Percentiles rank a stretch among this genome's conserved stretches.
These are phyloP conservation scores for Aricia artaxerxes DNA, from an alignment of 2,888 invertebrate genomes.

Conservation along the genomic window DNA sequence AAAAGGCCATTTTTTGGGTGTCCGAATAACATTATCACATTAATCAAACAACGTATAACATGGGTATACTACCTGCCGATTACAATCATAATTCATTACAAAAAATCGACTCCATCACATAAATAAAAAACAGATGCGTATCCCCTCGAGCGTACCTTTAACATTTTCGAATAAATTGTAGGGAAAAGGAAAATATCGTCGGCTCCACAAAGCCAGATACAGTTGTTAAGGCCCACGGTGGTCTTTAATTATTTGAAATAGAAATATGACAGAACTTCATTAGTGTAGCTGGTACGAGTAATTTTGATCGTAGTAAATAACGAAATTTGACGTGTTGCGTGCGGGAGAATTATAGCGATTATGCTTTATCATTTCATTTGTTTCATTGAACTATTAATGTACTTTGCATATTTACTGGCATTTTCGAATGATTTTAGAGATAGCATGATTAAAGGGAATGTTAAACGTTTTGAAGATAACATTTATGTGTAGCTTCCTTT, in stretches of 20 bases:
- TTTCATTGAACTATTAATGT: constrained; percentile 31
- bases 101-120: constrained; percentile 70
- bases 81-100: constrained; percentile 71
- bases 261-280: constrained; percentile 73
- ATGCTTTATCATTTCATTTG: constrained; percentile 35
- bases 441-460: constrained; percentile 8
- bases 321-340: constrained; percentile 50
- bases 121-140: constrained; percentile 73
- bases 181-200: constrained; percentile 59
- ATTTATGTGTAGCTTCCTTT: neutral
- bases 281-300: constrained; percentile 54
- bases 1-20: neutral
- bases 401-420: constrained; percentile 12
- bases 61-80: constrained; percentile 45
- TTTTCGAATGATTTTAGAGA: constrained; percentile 4
- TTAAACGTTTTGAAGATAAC: neutral
- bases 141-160: constrained; percentile 57
- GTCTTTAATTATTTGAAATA: constrained; percentile 72
- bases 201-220: constrained; percentile 68
- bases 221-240: constrained; percentile 67
- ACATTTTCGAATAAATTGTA: constrained; percentile 71
- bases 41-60: constrained; percentile 45
- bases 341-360: constrained; percentile 48
- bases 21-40: neutral
- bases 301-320: constrained; percentile 62